Percentiles rank a stretch among this genome's conserved stretches.
Evolutionary conservation across 2,797 vertebrate species (phyloP).

Genomic region (Microctenopoma lineatum): DNA sequence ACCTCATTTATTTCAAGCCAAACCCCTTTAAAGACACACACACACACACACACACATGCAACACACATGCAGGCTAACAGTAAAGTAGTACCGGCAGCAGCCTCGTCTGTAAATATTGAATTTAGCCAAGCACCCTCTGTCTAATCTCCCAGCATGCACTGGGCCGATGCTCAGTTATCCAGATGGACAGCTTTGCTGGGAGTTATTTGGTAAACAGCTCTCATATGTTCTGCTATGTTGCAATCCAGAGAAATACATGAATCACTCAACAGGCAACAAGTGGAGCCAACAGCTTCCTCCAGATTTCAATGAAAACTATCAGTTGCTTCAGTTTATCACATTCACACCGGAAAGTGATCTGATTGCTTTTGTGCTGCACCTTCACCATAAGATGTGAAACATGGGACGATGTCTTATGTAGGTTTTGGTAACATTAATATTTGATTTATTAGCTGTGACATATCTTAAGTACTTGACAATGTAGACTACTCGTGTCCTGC

Average conservation of each 20-base stretch:
- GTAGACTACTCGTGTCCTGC: neutral
- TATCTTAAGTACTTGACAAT: neutral
- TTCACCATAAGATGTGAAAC: neutral
- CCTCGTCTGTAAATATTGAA: conserved; percentile 76
- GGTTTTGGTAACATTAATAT: neutral
- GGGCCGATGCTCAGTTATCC: conserved; percentile 62
- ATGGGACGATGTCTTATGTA: neutral
- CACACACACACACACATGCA: neutral
- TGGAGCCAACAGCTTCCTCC: conserved; percentile 24
- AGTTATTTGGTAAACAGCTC: conserved; percentile 75
- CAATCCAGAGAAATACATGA: conserved; percentile 60
- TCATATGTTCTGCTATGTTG: conserved; percentile 80
- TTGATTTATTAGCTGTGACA: neutral
- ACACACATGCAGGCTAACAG: conserved; percentile 34
- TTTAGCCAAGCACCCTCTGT: conserved; percentile 64
- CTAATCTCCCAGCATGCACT: conserved; percentile 77
- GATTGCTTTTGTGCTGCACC: neutral
- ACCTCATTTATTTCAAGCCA: neutral
- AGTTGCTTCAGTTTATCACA: neutral
- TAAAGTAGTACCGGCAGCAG: conserved; percentile 65
- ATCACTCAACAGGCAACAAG: conserved; percentile 33
- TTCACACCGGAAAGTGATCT: no score
- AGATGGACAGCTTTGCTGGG: conserved; percentile 71
- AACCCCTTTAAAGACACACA: neutral
- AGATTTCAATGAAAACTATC: conserved; percentile 8